These are phyloP conservation scores for Paedocypris sp. DNA, from an alignment of 2,113 vertebrate species.

Conservation along the genomic window DNA sequence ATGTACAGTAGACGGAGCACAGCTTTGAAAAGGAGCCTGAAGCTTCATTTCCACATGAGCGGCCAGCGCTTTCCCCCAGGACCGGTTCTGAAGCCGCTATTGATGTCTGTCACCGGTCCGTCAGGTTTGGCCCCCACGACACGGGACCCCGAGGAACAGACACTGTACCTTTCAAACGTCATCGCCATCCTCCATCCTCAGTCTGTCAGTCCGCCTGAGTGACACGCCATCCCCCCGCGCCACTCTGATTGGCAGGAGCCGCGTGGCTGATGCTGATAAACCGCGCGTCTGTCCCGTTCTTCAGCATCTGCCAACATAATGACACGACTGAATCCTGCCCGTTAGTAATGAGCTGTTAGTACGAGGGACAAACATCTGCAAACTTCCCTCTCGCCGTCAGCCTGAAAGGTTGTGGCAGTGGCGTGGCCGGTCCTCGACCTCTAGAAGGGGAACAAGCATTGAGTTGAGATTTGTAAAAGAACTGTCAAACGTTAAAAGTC, in stretches of 20 bases:
- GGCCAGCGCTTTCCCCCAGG: conserved; percentile 15
- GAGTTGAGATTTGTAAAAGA: too few relatives aligned
- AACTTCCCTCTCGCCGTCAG: too few relatives aligned
- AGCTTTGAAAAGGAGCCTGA: conserved; percentile 14
- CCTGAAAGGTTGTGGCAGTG: too few relatives aligned
- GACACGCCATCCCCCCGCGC: conserved; percentile 25
- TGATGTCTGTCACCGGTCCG: conserved; percentile 28
- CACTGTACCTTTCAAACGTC: conserved; percentile 19
- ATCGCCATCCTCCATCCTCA: conserved; percentile 29
- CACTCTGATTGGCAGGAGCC: conserved; percentile 30
- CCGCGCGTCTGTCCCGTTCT: conserved; percentile 14
- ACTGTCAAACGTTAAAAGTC: too few relatives aligned
- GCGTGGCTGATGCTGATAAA: conserved; percentile 35
- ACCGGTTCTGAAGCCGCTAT: conserved; percentile 24
- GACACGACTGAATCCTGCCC: conserved; percentile 19
- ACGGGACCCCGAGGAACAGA: conserved; percentile 20
- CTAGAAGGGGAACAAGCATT: too few relatives aligned
- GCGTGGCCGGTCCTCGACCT: too few relatives aligned
- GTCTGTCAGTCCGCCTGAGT: too few relatives aligned
- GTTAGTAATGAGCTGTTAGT: too few relatives aligned
- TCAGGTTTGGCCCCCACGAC: conserved; percentile 21
- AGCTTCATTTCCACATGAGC: conserved; percentile 30
- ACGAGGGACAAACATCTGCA: too few relatives aligned
- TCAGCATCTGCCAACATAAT: conserved; percentile 21
- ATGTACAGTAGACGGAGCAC: conserved; percentile 34